A percentile compares a stretch with the other conserved stretches of the same genome.
These are phyloP conservation scores for Cyprinodon variegatus DNA, from an alignment of 2,113 vertebrate species.

Conservation along the genomic window DNA sequence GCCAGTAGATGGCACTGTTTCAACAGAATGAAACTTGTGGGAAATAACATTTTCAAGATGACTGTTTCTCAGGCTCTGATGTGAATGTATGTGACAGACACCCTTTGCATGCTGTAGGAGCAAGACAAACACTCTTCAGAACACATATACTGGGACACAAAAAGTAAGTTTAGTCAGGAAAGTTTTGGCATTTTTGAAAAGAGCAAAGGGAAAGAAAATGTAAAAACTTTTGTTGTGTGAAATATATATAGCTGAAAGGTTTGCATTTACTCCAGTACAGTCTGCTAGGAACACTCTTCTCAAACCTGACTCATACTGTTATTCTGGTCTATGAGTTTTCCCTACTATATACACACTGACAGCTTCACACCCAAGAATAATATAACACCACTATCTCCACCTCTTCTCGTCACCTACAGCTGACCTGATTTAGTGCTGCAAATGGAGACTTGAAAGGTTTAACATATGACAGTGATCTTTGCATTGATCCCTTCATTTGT, in stretches of 20 bases:
- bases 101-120: slow-evolving; percentile 15
- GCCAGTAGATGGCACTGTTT: slow-evolving; percentile 65
- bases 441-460: slow-evolving; percentile 62
- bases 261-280: slow-evolving; percentile 51
- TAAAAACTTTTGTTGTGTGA: slow-evolving; percentile 30
- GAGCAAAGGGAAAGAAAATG: background rate
- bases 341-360: slow-evolving; percentile 38
- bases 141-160: background rate
- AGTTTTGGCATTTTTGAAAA: slow-evolving; percentile 10
- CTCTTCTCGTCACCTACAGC: slow-evolving; percentile 52
- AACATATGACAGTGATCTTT: slow-evolving; percentile 56
- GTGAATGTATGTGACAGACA: slow-evolving; percentile 18
- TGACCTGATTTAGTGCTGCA: slow-evolving; percentile 48
- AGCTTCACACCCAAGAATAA: slow-evolving; percentile 45
- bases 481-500: slow-evolving; percentile 55
- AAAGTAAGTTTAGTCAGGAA: slow-evolving; percentile 8
- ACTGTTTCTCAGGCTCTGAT: slow-evolving; percentile 14
- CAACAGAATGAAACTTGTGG: slow-evolving; percentile 17
- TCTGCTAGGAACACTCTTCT: slow-evolving; percentile 52
- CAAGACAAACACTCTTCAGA: background rate
- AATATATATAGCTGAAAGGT: slow-evolving; percentile 39
- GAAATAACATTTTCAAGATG: background rate
- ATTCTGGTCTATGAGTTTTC: slow-evolving; percentile 57
- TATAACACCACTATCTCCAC: slow-evolving; percentile 12
- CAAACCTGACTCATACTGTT: slow-evolving; percentile 51